Evolutionary conservation across 1,140 invertebrate genomes (phyloP).

Genomic region (Drosophila saltans): DNA sequence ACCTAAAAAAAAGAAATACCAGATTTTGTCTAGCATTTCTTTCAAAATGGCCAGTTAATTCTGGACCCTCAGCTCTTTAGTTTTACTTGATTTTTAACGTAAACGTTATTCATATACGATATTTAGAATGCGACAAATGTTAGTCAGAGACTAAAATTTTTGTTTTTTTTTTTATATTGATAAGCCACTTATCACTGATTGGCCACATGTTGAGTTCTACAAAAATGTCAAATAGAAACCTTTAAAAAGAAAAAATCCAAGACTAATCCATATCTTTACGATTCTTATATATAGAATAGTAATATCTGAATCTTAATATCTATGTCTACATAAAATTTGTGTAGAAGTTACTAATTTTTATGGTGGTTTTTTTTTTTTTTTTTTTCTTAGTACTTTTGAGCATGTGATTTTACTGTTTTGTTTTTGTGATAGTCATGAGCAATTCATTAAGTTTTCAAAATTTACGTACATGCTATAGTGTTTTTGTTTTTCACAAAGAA

Average conservation of each 20-base stretch:
- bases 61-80: too few species aligned
- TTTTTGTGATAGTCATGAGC: not conserved
- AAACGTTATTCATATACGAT: not conserved
- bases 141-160: not conserved
- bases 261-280: too few species aligned
- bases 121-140: not conserved
- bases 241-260: too few species aligned
- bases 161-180: not conserved
- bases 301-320: too few species aligned
- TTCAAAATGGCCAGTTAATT: too few species aligned
- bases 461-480: not conserved
- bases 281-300: too few species aligned
- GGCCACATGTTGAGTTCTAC: not conserved
- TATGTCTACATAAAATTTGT: too few species aligned
- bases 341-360: too few species aligned
- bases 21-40: not conserved
- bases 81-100: too few species aligned
- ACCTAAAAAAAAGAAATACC: not conserved
- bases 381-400: too few species aligned
- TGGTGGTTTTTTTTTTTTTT: too few species aligned
- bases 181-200: constrained; percentile 10
- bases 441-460: constrained; percentile 1
- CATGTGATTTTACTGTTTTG: not conserved
- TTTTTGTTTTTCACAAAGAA: not conserved
- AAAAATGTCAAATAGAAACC: not conserved